Evolutionary conservation across 2,797 vertebrate species (phyloP).

Genomic region (Heterohyrax brucei): DNA sequence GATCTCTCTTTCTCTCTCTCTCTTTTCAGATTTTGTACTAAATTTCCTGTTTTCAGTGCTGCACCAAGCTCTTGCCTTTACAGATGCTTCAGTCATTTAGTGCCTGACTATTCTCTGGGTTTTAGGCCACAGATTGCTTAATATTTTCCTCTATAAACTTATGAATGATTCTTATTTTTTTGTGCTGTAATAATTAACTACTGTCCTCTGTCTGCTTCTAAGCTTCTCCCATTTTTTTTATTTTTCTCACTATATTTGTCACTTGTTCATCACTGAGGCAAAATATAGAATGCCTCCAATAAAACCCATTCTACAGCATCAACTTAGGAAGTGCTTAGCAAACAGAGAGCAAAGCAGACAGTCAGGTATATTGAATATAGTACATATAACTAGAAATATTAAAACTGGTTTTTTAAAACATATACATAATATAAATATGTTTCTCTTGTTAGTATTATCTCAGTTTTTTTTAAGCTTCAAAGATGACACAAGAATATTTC

Average conservation of each 20-base stretch:
- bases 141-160: not conserved
- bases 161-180: not conserved
- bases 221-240: not conserved
- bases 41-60: not conserved
- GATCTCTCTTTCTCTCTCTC: not conserved
- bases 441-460: not conserved
- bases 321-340: not conserved
- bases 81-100: not conserved
- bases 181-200: not conserved
- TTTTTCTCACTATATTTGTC: not conserved
- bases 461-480: constrained; percentile 31
- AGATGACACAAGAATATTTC: not conserved
- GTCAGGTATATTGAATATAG: not conserved
- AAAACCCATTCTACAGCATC: not conserved
- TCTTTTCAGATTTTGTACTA: not conserved
- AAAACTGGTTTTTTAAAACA: not conserved
- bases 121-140: not conserved
- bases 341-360: not conserved
- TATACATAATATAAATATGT: not conserved
- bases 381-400: not conserved
- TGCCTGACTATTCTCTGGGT: not conserved
- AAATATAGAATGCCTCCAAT: not conserved
- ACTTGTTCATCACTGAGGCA: not conserved
- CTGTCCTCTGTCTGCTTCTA: not conserved
- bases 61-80: not conserved